Percentiles rank a stretch among this genome's conserved stretches.
phyloP scores from a whole-genome alignment of 2,888 invertebrate genomes.

The Melipona beecheii region DNA sequence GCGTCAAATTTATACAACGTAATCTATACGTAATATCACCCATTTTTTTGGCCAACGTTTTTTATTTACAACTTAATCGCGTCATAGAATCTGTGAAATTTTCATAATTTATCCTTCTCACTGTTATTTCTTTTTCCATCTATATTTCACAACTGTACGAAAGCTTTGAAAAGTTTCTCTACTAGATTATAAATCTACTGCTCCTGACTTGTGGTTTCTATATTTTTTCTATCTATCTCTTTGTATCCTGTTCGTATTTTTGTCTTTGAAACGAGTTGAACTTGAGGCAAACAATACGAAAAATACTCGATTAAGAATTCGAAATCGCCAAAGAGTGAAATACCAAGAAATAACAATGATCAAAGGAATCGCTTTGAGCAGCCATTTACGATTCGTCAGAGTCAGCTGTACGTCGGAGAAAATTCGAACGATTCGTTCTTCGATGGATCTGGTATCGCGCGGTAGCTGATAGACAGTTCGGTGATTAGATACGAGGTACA shows the following conservation, averaged over 20 bases:
- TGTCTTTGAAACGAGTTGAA: no score
- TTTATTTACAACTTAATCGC: no score
- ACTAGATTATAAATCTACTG: no score
- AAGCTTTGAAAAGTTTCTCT: neutral
- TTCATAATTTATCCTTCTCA: neutral
- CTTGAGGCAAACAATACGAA: neutral
- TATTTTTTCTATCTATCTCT: no score
- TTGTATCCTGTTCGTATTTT: no score
- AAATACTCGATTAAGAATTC: neutral
- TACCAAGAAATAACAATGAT: no score
- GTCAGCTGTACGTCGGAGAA: slow-evolving; percentile 1
- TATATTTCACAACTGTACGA: neutral
- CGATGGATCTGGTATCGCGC: neutral
- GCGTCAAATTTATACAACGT: no score
- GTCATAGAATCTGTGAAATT: neutral
- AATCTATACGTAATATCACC: no score
- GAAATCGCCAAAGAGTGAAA: neutral
- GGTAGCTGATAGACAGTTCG: slow-evolving; percentile 30
- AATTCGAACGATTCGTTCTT: slow-evolving; percentile 1
- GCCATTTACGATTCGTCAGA: neutral
- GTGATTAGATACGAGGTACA: slow-evolving; percentile 59
- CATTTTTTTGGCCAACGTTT: no score
- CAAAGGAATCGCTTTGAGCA: neutral
- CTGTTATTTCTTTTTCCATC: neutral
- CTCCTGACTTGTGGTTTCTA: no score